Evolutionary conservation across 1,140 invertebrate genomes (phyloP), one percentile per base, ranked within the genome.

Genomic region (Carcinoscorpius rotundicauda): DNA sequence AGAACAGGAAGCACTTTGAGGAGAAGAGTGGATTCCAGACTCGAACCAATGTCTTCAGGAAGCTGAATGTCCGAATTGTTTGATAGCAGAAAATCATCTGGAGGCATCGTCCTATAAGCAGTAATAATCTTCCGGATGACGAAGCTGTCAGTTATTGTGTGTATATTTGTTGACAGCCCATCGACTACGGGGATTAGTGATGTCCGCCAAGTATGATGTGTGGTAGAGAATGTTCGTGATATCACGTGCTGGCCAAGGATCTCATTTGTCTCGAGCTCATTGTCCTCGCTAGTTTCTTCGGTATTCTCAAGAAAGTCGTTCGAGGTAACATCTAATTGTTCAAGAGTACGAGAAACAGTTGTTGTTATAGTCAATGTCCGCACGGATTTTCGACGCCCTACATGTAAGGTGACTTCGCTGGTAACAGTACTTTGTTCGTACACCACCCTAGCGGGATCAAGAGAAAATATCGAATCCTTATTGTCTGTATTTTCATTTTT

Each of bases 311-410:
- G 6, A 8, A 55, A 55, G n/a, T 6, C 53, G 6, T 62, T 66
- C 10, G 10, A 4, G 3, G 58, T 49, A 5, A 67, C 62, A 82
- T 70, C 88, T 86, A 51, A 89, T 85, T 71, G 92, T 88, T 6
- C 88, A 29, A 71, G 89, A 88, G 72, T 93, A 87, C 10, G 91
- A 76, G 73, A 92, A 88, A 60, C 91, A 77, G 73, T 91, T 86
- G 5, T 93, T 75, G 52, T 78, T 61, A 66, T 69, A 8, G 73
- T 72, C 6, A 72, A 59, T 49, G 69, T 72, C n/a, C 71, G 59
- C 52, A 74, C 63, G 57, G 71, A 65, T 52, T 69, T 65, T n/a
- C 66, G 59, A 49, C 67, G 57, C 4, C 73, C 67, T 4, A 73
- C 66, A 63, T 71, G 69, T 11, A 70, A 68, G 49, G 70, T 72